Evolutionary conservation across 2,888 invertebrate genomes (phyloP).

Genomic region (Plusia festucae): DNA sequence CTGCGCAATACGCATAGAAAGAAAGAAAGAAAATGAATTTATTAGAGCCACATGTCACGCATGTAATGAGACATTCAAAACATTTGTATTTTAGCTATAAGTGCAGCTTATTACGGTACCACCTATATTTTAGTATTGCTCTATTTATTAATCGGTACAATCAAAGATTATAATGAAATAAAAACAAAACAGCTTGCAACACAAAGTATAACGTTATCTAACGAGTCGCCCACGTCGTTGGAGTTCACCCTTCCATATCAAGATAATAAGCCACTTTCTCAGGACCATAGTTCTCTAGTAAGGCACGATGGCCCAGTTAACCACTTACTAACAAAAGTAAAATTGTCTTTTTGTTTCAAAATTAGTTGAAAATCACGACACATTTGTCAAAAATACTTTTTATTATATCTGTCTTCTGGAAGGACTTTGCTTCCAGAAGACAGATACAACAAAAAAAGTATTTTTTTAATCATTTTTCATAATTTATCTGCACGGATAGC

Average conservation of each 20-base stretch:
- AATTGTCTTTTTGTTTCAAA: constrained; percentile 12
- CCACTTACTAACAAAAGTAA: constrained; percentile 23
- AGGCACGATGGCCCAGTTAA: constrained; percentile 56
- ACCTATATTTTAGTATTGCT: background rate
- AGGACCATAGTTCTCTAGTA: constrained; percentile 65
- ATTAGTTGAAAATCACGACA: background rate
- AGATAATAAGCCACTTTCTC: constrained; percentile 77
- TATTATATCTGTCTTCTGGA: too few relatives aligned
- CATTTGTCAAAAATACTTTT: too few relatives aligned
- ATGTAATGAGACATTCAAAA: too few relatives aligned
- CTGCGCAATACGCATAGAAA: background rate
- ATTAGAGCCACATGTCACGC: too few relatives aligned
- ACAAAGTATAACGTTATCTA: constrained; percentile 65
- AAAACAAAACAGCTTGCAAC: constrained; percentile 15
- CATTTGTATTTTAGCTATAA: too few relatives aligned
- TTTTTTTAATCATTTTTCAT: too few relatives aligned
- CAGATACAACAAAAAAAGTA: too few relatives aligned
- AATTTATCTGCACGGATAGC: too few relatives aligned
- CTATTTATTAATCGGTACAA: background rate
- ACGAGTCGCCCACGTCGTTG: constrained; percentile 51
- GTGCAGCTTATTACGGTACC: background rate
- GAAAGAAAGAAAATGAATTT: too few relatives aligned
- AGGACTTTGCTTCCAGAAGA: too few relatives aligned
- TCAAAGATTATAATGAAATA: constrained; percentile 7
- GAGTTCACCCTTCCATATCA: constrained; percentile 70